phyloP scores from a whole-genome alignment of 2,888 invertebrate genomes.

The Capitulum mitella region DNA sequence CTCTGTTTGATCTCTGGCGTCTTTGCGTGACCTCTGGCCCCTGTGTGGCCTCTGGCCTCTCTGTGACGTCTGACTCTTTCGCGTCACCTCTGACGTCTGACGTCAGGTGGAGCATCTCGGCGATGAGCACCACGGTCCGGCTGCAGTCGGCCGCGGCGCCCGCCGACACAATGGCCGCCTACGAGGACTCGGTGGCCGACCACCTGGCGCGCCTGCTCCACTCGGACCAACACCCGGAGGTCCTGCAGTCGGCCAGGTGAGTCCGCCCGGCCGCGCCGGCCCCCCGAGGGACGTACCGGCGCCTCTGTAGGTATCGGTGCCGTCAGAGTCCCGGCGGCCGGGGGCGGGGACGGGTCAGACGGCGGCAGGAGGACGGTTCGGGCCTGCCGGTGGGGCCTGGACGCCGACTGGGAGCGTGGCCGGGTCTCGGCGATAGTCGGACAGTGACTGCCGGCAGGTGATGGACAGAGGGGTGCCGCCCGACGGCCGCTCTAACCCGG shows the following conservation, averaged over 20 bases:
- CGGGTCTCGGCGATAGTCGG: too few relatives aligned
- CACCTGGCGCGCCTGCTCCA: conserved; percentile 81
- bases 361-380: too few relatives aligned
- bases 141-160: conserved; percentile 46
- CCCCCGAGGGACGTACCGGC: too few relatives aligned
- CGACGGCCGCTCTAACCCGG: too few relatives aligned
- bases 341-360: too few relatives aligned
- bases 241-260: conserved; percentile 65
- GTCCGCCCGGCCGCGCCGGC: conserved; percentile 36
- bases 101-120: conserved; percentile 83
- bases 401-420: too few relatives aligned
- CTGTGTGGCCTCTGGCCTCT: neutral
- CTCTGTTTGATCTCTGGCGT: too few relatives aligned
- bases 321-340: too few relatives aligned
- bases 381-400: too few relatives aligned
- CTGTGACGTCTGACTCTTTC: neutral
- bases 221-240: conserved; percentile 64
- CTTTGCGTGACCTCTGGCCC: conserved; percentile 25
- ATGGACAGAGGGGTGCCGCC: too few relatives aligned
- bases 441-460: too few relatives aligned
- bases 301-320: too few relatives aligned
- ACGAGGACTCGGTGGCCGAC: conserved; percentile 66
- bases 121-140: conserved; percentile 37
- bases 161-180: conserved; percentile 47
- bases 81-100: conserved; percentile 13